Conservation (phyloP, 2,113 vertebrate genomes). For the Tychaedon coryphoeus region DNA sequence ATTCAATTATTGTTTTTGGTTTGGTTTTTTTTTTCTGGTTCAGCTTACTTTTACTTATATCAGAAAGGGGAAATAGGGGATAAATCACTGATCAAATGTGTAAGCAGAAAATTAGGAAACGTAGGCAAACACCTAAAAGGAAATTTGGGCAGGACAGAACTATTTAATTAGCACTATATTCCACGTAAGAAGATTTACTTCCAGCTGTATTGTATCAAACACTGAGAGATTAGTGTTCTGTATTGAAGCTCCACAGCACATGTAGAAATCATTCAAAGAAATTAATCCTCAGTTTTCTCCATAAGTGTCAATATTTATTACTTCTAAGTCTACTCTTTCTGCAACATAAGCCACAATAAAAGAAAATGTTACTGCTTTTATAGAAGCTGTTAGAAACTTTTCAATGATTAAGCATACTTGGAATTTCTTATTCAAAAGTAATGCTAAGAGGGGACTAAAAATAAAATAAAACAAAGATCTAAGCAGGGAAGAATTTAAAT, state of each 20-base stretch:
- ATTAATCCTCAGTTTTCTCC: background rate
- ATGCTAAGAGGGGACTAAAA: background rate
- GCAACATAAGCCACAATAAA: background rate
- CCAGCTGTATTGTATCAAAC: background rate
- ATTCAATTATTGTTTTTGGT: background rate
- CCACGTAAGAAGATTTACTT: background rate
- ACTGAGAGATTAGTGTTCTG: background rate
- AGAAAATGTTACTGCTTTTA: background rate
- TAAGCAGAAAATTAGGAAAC: background rate
- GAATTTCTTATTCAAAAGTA: background rate
- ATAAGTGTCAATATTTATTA: background rate
- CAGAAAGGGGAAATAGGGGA: background rate
- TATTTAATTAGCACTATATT: background rate
- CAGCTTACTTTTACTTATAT: background rate
- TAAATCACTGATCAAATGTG: background rate
- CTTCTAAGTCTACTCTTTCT: background rate
- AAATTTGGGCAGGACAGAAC: background rate
- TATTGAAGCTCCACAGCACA: background rate
- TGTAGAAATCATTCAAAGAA: background rate
- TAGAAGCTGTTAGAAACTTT: background rate
- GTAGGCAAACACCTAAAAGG: background rate
- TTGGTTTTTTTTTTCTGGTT: background rate
- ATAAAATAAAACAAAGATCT: background rate
- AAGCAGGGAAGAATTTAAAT: background rate
- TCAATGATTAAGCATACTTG: background rate